Evolutionary conservation across 2,797 vertebrate species (phyloP).

Genomic region (Poecilia picta): DNA sequence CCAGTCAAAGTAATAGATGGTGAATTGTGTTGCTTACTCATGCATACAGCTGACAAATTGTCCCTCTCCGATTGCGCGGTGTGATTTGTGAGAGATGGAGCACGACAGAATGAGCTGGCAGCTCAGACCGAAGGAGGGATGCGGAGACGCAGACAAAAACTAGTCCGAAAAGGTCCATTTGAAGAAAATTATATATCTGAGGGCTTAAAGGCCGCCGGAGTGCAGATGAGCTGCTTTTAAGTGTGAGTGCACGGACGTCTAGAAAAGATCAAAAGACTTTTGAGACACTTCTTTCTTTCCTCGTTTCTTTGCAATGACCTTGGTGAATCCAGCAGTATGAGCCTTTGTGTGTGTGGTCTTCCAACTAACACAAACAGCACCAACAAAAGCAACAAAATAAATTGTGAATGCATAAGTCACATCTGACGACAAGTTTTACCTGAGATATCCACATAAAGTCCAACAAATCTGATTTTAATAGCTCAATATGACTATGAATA

Average conservation of each 20-base stretch:
- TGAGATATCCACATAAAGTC: slow-evolving; percentile 25
- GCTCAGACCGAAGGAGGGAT: slow-evolving; percentile 76
- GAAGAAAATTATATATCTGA: slow-evolving; percentile 82
- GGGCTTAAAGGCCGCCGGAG: slow-evolving; percentile 43
- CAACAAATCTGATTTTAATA: slow-evolving; percentile 40
- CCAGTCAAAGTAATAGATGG: slow-evolving; percentile 82
- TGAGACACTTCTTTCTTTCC: slow-evolving; percentile 34
- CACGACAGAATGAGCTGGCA: slow-evolving; percentile 70
- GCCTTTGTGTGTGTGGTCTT: slow-evolving; percentile 23
- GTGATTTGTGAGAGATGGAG: slow-evolving; percentile 78
- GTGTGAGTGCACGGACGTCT: slow-evolving; percentile 34
- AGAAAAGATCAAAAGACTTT: slow-evolving; percentile 57
- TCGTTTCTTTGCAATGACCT: slow-evolving; percentile 69
- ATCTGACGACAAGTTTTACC: slow-evolving; percentile 33
- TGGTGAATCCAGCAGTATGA: slow-evolving; percentile 57
- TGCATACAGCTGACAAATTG: slow-evolving; percentile 84
- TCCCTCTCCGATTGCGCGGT: slow-evolving; percentile 74
- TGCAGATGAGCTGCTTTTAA: slow-evolving; percentile 42
- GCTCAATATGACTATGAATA: slow-evolving; percentile 46
- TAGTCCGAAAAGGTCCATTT: slow-evolving; percentile 76
- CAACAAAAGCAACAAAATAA: slow-evolving; percentile 31
- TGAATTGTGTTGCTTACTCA: slow-evolving; percentile 82
- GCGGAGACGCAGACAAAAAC: slow-evolving; percentile 68
- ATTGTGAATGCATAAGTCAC: slow-evolving; percentile 6
- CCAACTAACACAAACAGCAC: slow-evolving; percentile 44